phyloP scores from a whole-genome alignment of 2,113 vertebrate species.

The Actenoides hombroni region DNA sequence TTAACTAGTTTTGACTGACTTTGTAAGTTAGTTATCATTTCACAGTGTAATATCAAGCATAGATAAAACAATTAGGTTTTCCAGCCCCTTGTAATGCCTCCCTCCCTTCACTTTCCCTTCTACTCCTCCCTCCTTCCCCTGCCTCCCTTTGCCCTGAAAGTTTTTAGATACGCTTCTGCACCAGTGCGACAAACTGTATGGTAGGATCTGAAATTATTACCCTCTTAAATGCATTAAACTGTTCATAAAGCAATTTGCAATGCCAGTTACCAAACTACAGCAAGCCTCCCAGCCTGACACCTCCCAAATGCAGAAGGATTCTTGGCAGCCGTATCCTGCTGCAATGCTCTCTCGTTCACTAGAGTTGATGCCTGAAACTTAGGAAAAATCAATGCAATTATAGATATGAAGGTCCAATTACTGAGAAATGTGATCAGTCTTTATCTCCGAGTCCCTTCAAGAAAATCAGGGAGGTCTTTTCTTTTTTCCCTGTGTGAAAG shows the following conservation, averaged over 20 bases:
- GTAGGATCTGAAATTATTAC: constrained; percentile 56
- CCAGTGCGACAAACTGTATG: constrained; percentile 37
- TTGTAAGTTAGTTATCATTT: constrained; percentile 68
- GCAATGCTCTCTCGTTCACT: constrained; percentile 11
- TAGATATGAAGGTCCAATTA: constrained; percentile 64
- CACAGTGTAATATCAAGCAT: constrained; percentile 63
- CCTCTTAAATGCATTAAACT: constrained; percentile 65
- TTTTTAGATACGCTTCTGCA: constrained; percentile 59
- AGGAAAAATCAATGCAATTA: constrained; percentile 67
- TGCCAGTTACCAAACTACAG: constrained; percentile 44
- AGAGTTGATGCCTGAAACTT: constrained; percentile 41
- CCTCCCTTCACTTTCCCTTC: background rate
- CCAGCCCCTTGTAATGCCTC: background rate
- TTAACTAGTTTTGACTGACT: constrained; percentile 65
- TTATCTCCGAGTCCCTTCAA: constrained; percentile 54
- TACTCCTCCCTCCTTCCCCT: background rate
- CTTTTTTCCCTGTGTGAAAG: background rate
- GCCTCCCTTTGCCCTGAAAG: background rate
- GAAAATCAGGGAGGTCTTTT: constrained; percentile 31
- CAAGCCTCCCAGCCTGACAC: constrained; percentile 18
- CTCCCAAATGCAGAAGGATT: constrained; percentile 45
- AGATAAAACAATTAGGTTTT: constrained; percentile 67
- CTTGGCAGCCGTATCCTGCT: constrained; percentile 41
- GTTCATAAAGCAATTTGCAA: constrained; percentile 65
- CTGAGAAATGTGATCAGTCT: constrained; percentile 32